Evolutionary conservation across 2,113 vertebrate species (phyloP).

Genomic region (Camelus bactrianus): DNA sequence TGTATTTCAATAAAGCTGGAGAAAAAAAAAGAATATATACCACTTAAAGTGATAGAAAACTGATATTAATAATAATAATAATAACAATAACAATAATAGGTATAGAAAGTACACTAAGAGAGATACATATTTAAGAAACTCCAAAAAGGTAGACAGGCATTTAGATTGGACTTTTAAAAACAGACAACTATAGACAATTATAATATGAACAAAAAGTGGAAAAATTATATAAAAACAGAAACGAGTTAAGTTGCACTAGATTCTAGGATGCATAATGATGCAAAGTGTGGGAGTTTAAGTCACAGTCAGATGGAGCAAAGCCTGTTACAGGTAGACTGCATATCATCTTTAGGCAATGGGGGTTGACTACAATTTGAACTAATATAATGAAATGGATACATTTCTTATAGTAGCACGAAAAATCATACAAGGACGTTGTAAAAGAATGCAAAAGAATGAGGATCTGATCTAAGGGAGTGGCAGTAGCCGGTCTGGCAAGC

Average conservation of each 20-base stretch:
- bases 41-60: rapidly evolving
- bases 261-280: not conserved
- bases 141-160: not conserved
- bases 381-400: not conserved
- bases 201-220: not conserved
- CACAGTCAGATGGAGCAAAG: not conserved
- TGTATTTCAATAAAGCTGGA: not conserved
- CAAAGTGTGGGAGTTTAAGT: not conserved
- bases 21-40: not conserved
- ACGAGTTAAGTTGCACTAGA: not conserved
- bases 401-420: not conserved
- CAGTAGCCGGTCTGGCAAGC: not conserved
- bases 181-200: not conserved
- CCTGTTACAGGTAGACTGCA: not conserved
- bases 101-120: not conserved
- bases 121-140: not conserved
- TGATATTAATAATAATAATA: not conserved
- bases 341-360: not conserved
- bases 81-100: not conserved
- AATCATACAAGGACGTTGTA: not conserved
- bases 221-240: not conserved
- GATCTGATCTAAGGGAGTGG: not conserved
- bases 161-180: not conserved
- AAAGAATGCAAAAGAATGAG: not conserved
- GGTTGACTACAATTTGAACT: not conserved